A percentile compares a stretch with the other conserved stretches of the same genome.
phyloP scores from a whole-genome alignment of 1,140 invertebrate genomes.

The Bombus terrestris region DNA sequence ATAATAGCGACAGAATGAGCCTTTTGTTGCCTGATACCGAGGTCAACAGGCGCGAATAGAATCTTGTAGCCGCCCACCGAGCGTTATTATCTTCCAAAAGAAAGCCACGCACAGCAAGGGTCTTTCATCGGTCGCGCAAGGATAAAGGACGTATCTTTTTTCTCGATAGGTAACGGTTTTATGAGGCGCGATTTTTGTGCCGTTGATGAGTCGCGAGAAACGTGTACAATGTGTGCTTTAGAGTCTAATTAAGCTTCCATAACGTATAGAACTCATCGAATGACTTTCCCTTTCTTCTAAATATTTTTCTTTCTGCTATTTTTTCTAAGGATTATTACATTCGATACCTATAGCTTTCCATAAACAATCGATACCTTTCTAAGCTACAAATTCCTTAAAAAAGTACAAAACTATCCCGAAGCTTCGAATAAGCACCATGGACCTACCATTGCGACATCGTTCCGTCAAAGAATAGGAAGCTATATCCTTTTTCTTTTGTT shows the following conservation, averaged over 20 bases:
- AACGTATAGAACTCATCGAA: no score
- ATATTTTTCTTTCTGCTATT: no score
- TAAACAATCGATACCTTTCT: no score
- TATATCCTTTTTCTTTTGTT: neutral
- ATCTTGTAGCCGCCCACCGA: slow-evolving; percentile 45
- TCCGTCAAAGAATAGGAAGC: neutral
- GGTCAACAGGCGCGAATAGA: slow-evolving; percentile 72
- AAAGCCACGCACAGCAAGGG: slow-evolving; percentile 58
- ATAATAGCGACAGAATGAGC: slow-evolving; percentile 77
- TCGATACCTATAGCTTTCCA: no score
- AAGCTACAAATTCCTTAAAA: no score
- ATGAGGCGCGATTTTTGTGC: slow-evolving; percentile 22
- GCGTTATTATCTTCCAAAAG: slow-evolving; percentile 67
- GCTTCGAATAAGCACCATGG: no score
- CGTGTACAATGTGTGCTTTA: no score
- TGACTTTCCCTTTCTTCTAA: no score
- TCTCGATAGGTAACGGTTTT: slow-evolving; percentile 40
- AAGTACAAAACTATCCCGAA: no score
- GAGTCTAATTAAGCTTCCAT: no score
- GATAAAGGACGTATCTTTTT: slow-evolving; percentile 60
- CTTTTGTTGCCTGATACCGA: slow-evolving; percentile 73
- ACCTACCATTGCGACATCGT: no score
- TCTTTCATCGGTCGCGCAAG: slow-evolving; percentile 50
- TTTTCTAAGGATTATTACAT: no score
- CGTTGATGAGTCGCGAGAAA: slow-evolving; percentile 5